Base-by-base conservation (phyloP, 2,797 vertebrate genomes). In the Karalla daura region DNA sequence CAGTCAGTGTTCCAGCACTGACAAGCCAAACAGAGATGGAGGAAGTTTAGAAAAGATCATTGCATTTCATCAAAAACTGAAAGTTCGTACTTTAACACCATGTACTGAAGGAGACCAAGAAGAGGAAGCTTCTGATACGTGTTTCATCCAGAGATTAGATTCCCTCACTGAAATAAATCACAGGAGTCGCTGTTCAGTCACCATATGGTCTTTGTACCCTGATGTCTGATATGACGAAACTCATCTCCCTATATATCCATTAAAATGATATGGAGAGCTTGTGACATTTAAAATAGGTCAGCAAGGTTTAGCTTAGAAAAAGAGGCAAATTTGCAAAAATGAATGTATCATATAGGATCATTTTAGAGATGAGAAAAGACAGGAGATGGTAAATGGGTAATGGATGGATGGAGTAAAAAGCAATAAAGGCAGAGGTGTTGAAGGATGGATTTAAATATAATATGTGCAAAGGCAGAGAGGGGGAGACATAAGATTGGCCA, bases 381-480 rank as follows among this genome's bases (percentile, higher is more conserved):
- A 27, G 21, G 21, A 18, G 17, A 37, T 11, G 5, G 4, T 24
- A 12, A 21, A 27, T 10, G 5, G 18, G 5, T 20, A 17, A 15
- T 1, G 6, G 18, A 23, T 2, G 6, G 10, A 40, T 13, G 5
- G 56, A 49, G 10, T 14, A 24, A 53, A 11, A 46, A 0, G 27
- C n/a, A 13, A 47, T 4, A 5, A 17, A 37, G 24, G 11, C 1
- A 30, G 35, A 15, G 50, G 62, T 28, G 33, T 3, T 45, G 18
- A 52, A 30, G 52, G 2, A 20, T 47, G 43, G 49, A 52, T 54
- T 50, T 54, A 23, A 17, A 52, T 23, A 51, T 2, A 33, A 18
- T n/a, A 49, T 41, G 45, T 47, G 14, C 12, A 51, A 33, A 46
- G 41, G 5, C 7, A 65, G 3, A 53, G 46, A 13, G 23, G 65